Evolutionary conservation across 2,888 invertebrate species (phyloP), one percentile per base, ranked within the genome.

Genomic region (Thereva unica): DNA sequence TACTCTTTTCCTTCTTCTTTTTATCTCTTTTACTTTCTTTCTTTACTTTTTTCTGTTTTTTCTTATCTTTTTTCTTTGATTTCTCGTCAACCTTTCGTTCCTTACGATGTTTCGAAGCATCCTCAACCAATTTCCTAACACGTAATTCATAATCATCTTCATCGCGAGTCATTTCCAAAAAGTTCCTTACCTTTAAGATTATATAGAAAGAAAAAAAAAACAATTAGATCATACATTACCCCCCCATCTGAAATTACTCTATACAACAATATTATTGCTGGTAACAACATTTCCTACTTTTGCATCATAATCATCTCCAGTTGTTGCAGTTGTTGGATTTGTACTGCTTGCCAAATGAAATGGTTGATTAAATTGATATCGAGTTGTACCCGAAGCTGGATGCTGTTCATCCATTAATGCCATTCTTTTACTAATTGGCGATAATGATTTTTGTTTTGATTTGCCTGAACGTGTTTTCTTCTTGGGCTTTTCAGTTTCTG

Each of bases 81-180:
- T 87, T 87, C 3, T 84, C 84, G 9, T 85, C 79, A 73, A 88
- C 38, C 79, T 86, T 88, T 75, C 85, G 85, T 75, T 88, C 88
- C 71, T 87, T 85, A 76, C 90, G 90, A 84, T 91, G 92, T 75
- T 90, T 89, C 40, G 89, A 88, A 0, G 91, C 91, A 74, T 93
- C 92, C 75, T 91, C 91, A 67, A 93, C 82, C 78, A 93, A 90
- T 78, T 89, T 92, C n/a, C 92, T 87, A 67, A 93, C 92, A 83
- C 90, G 91, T 69, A 89, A 90, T 78, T 92, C 91, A 74, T 93
- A 93, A 77, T 93, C 92, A 0, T 91, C 91, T 75, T 93, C 93
- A 72, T 89, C 89, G 78, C 90, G 90, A 3, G 90, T 90, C 80
- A 89, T 89, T 73, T 90, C 89, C 71, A 92, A 79, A 79, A 92